These are phyloP conservation scores for Oxyruncus cristatus DNA, from an alignment of 2,113 vertebrate species.

Conservation along the genomic window DNA sequence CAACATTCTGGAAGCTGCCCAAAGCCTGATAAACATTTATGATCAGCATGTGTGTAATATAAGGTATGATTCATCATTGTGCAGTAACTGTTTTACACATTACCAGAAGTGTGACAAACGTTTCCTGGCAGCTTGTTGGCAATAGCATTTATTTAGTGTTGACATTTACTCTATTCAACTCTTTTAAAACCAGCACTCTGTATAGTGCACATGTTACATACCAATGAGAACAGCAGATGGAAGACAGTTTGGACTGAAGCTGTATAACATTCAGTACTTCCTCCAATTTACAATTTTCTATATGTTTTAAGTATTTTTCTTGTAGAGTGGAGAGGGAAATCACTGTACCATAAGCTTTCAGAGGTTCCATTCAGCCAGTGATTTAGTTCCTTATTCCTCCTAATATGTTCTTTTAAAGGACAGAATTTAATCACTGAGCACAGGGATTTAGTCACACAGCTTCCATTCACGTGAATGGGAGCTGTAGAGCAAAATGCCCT, in stretches of 20 bases:
- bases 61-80: constrained; percentile 44
- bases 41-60: constrained; percentile 37
- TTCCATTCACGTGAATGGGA: not conserved
- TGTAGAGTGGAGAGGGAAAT: not conserved
- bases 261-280: not conserved
- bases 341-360: not conserved
- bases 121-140: constrained; percentile 26
- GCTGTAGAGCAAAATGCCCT: not conserved
- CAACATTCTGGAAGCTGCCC: not conserved
- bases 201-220: not conserved
- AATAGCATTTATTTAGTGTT: constrained; percentile 46
- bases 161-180: constrained; percentile 13
- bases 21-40: constrained; percentile 35
- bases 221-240: not conserved
- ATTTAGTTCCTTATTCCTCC: not conserved
- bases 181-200: not conserved
- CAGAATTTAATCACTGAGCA: not conserved
- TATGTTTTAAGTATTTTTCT: not conserved
- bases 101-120: constrained; percentile 35
- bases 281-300: not conserved
- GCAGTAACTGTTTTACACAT: constrained; percentile 33
- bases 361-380: not conserved
- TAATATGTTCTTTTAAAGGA: not conserved
- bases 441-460: not conserved
- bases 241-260: not conserved